phyloP scores from a whole-genome alignment of 2,113 vertebrate genomes.

The Beaufortia kweichowensis region DNA sequence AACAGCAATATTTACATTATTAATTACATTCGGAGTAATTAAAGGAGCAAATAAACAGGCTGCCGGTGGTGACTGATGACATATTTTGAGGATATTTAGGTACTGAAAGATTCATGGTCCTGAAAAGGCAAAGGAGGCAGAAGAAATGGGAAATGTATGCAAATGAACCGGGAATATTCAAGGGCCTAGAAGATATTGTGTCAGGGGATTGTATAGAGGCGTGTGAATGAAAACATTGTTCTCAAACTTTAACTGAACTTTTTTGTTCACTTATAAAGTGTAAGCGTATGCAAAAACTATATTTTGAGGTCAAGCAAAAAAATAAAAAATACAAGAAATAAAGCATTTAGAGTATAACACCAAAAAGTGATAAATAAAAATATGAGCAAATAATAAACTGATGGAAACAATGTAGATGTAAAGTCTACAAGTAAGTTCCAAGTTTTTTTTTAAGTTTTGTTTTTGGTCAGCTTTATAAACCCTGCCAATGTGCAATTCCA shows the following conservation, averaged over 20 bases:
- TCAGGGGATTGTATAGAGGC: constrained; percentile 62
- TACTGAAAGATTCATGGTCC: constrained; percentile 59
- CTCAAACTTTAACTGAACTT: constrained; percentile 72
- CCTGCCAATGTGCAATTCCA: too few relatives aligned
- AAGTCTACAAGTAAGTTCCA: too few relatives aligned
- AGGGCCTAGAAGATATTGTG: constrained; percentile 57
- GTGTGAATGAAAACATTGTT: constrained; percentile 64
- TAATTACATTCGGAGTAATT: constrained; percentile 64
- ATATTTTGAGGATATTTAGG: constrained; percentile 53
- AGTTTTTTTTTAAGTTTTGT: too few relatives aligned
- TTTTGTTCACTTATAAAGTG: constrained; percentile 1
- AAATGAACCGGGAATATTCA: constrained; percentile 74
- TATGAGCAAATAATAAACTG: neutral
- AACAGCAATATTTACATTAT: constrained; percentile 69
- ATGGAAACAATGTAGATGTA: too few relatives aligned
- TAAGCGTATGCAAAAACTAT: neutral
- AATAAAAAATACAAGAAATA: neutral
- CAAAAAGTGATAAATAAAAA: neutral
- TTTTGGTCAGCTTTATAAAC: too few relatives aligned
- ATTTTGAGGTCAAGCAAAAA: neutral
- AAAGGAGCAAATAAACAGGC: constrained; percentile 52
- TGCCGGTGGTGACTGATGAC: constrained; percentile 56
- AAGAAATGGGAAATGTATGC: constrained; percentile 65
- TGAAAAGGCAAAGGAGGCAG: constrained; percentile 63
- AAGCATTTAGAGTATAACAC: neutral